Conservation (phyloP, 2,888 invertebrate species). For the Halictus ligatus region DNA sequence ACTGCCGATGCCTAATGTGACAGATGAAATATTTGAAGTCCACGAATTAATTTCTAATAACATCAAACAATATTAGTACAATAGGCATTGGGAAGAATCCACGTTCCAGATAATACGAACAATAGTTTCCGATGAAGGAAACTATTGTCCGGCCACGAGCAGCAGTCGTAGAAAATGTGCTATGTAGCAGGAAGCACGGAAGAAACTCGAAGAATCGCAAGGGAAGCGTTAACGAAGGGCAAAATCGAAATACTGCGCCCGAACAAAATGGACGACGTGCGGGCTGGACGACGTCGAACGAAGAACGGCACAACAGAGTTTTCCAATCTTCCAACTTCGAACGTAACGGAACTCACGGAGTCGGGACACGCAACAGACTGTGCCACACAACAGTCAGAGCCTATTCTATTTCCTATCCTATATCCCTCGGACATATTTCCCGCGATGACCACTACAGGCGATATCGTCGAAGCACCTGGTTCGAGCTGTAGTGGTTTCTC, state of each 20-base stretch:
- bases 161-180: background rate
- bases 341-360: conserved; percentile 64
- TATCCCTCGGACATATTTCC: conserved; percentile 52
- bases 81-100: background rate
- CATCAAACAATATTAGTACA: background rate
- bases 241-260: conserved; percentile 38
- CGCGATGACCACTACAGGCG: conserved; percentile 42
- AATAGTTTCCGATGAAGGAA: background rate
- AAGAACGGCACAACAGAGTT: conserved; percentile 67
- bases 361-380: conserved; percentile 67
- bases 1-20: no score
- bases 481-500: background rate
- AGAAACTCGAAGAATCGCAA: conserved; percentile 21
- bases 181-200: background rate
- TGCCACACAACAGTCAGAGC: conserved; percentile 63
- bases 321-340: conserved; percentile 74
- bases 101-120: background rate
- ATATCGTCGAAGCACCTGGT: conserved; percentile 26
- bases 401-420: conserved; percentile 70
- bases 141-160: background rate
- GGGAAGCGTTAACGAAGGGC: conserved; percentile 48
- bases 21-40: no score
- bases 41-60: background rate
- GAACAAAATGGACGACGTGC: conserved; percentile 19
- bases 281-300: background rate